Conservation (phyloP, 1,140 invertebrate species). For the Drosophila simulans region DNA sequence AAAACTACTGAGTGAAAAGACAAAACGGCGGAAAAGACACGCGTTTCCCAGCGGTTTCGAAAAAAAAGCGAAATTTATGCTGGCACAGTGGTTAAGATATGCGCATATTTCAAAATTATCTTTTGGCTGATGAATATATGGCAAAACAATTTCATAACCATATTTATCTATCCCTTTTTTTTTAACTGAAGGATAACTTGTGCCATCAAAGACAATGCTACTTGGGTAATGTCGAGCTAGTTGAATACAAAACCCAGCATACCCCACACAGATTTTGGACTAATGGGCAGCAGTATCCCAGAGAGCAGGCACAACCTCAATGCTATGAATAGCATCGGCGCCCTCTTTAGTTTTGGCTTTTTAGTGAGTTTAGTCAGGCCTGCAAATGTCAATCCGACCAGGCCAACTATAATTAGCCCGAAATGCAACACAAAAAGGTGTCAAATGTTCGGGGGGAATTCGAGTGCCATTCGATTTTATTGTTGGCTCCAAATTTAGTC, state of each 20-base stretch:
- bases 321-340: conserved; percentile 62
- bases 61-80: conserved; percentile 33
- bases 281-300: conserved; percentile 29
- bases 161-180: background rate
- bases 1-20: conserved; percentile 16
- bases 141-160: background rate
- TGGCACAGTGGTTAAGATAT: conserved; percentile 3
- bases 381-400: conserved; percentile 69
- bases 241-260: background rate
- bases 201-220: too few relatives aligned
- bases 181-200: too few relatives aligned
- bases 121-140: background rate
- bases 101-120: background rate
- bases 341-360: conserved; percentile 51
- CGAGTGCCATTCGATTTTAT: conserved; percentile 9
- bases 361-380: conserved; percentile 28
- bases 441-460: conserved; percentile 40
- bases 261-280: conserved; percentile 3
- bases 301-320: conserved; percentile 60
- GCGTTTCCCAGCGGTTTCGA: conserved; percentile 26
- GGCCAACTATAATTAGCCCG: conserved; percentile 68
- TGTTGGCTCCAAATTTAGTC: conserved; percentile 60
- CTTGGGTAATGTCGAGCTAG: too few relatives aligned
- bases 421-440: conserved; percentile 59
- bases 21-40: conserved; percentile 7